Evolutionary conservation across 53 echinoderm and acorn worm genomes (phyloP).

Genomic region (Holothuria leucospilota): DNA sequence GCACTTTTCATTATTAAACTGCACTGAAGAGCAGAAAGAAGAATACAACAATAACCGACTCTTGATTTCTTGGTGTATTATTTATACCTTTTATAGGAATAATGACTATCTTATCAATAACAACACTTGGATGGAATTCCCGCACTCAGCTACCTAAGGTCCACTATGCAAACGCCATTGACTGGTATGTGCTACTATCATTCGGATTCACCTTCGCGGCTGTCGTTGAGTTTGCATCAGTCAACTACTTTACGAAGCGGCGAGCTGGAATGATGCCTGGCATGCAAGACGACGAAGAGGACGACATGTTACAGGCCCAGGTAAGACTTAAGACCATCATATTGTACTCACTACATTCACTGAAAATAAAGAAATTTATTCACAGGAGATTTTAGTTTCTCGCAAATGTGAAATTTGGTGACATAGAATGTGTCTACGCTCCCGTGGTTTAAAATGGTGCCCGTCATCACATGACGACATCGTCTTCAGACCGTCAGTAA

Average conservation of each 20-base stretch:
- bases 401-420: no score
- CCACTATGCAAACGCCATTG: slow-evolving; percentile 92
- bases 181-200: slow-evolving; percentile 92
- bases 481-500: no score
- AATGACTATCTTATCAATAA: slow-evolving; percentile 91
- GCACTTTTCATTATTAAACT: no score
- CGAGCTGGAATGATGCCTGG: slow-evolving; percentile 90
- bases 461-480: no score
- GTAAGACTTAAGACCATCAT: slow-evolving; percentile 29
- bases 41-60: no score
- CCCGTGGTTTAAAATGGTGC: no score
- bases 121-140: slow-evolving; percentile 91
- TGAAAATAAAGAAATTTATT: no score
- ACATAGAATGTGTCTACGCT: no score
- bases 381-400: no score
- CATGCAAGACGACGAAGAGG: slow-evolving; percentile 90
- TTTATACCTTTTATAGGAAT: slow-evolving; percentile 61
- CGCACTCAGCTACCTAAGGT: slow-evolving; percentile 90
- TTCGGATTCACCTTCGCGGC: slow-evolving; percentile 88
- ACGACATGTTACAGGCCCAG: slow-evolving; percentile 82
- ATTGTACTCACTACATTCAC: no score
- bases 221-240: slow-evolving; percentile 89
- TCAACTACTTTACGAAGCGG: slow-evolving; percentile 95
- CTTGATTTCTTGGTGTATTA: background rate
- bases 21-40: background rate